Evolutionary conservation across 2,888 invertebrate genomes (phyloP).

Genomic region (Ophion costatus): DNA sequence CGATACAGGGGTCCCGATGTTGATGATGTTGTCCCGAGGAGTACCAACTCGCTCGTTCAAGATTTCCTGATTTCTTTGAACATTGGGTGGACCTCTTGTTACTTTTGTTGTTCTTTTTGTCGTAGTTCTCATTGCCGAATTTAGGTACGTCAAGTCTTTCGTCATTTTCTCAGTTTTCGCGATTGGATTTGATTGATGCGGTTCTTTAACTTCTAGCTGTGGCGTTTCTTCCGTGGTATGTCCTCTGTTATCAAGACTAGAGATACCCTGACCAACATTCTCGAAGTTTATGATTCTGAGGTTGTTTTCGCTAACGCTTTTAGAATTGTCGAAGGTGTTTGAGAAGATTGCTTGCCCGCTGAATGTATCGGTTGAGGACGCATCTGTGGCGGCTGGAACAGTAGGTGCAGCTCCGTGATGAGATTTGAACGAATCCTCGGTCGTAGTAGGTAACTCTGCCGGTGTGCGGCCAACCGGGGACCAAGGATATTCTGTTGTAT

Average conservation of each 20-base stretch:
- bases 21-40: slow-evolving; percentile 3
- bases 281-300: background rate
- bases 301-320: background rate
- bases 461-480: background rate
- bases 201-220: background rate
- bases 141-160: background rate
- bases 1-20: slow-evolving; percentile 23
- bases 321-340: background rate
- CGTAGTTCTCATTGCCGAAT: background rate
- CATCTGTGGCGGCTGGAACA: background rate
- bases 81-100: slow-evolving; percentile 1
- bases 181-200: background rate
- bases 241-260: background rate
- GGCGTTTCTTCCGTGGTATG: background rate
- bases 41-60: background rate
- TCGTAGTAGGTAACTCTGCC: background rate
- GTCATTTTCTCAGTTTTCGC: background rate
- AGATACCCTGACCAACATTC: background rate
- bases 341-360: background rate
- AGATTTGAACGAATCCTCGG: background rate
- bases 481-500: slow-evolving; percentile 18
- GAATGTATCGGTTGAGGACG: background rate
- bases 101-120: background rate
- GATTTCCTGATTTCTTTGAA: background rate
- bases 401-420: background rate